phyloP scores from a whole-genome alignment of 2,113 vertebrate species.

The Rhabdomys dilectus region DNA sequence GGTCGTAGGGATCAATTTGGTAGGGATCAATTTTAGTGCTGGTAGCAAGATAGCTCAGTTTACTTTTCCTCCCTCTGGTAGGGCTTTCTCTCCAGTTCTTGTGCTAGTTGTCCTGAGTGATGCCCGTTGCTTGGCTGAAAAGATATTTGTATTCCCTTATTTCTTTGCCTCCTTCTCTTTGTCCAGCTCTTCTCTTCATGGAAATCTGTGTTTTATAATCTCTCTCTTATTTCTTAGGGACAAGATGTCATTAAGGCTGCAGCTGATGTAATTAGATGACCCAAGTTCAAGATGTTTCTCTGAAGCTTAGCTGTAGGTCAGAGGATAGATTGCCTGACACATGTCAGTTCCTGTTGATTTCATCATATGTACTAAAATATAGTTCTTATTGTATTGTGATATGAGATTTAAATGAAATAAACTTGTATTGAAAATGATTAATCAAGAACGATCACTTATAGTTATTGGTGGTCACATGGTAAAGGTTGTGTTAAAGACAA shows the following conservation, averaged over 20 bases:
- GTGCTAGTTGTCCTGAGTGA: too few species aligned
- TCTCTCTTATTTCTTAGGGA: background rate
- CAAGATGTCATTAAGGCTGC: background rate
- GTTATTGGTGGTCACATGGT: background rate
- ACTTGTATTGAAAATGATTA: background rate
- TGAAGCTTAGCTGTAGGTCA: background rate
- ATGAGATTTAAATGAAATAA: background rate
- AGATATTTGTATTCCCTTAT: background rate
- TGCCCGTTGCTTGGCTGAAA: background rate
- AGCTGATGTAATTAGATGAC: background rate
- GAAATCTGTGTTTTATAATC: background rate
- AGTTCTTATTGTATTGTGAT: background rate
- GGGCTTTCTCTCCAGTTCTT: background rate
- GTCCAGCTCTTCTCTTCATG: background rate
- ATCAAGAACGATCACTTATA: background rate
- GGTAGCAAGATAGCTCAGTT: background rate
- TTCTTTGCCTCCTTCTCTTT: too few species aligned
- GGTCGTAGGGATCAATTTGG: too few species aligned
- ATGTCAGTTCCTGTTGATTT: background rate
- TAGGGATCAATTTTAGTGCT: background rate
- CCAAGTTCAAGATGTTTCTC: background rate
- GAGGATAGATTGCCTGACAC: background rate
- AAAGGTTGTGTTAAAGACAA: conserved; percentile 5
- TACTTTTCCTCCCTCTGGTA: background rate
- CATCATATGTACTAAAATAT: background rate